Percentiles rank a stretch among this genome's conserved stretches.
phyloP scores from a whole-genome alignment of 2,797 vertebrate genomes.

The Octomys mimax region DNA sequence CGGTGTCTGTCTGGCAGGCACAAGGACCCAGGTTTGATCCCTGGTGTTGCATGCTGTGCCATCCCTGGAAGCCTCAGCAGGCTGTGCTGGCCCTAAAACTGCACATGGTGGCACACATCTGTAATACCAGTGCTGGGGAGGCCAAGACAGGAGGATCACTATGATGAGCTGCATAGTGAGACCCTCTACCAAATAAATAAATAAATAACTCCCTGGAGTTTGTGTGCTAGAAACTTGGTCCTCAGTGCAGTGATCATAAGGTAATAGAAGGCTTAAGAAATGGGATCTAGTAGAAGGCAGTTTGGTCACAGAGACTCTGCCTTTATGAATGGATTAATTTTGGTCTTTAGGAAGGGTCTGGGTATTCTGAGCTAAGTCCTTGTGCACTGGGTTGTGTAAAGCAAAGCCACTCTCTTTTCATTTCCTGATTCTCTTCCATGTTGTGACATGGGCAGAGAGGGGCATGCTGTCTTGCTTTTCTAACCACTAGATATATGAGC shows the following conservation, averaged over 20 bases:
- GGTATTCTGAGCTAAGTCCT: not conserved
- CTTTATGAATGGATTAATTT: not conserved
- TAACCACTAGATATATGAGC: not conserved
- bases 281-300: too few species aligned
- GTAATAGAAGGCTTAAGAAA: not conserved
- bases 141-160: too few species aligned
- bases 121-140: too few species aligned
- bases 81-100: too few species aligned
- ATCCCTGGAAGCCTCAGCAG: too few species aligned
- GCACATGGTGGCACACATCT: too few species aligned
- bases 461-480: not conserved
- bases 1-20: too few species aligned
- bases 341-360: not conserved
- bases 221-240: not conserved
- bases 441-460: not conserved
- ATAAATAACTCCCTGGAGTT: not conserved
- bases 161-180: too few species aligned
- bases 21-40: too few species aligned
- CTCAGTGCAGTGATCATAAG: not conserved
- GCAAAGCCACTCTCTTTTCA: not conserved
- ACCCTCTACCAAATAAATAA: too few species aligned
- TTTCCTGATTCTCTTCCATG: not conserved
- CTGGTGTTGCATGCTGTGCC: too few species aligned
- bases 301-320: not conserved
- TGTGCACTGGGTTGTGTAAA: not conserved